phyloP scores from a whole-genome alignment of 2,797 vertebrate genomes.

The Catostomus latipinnis region DNA sequence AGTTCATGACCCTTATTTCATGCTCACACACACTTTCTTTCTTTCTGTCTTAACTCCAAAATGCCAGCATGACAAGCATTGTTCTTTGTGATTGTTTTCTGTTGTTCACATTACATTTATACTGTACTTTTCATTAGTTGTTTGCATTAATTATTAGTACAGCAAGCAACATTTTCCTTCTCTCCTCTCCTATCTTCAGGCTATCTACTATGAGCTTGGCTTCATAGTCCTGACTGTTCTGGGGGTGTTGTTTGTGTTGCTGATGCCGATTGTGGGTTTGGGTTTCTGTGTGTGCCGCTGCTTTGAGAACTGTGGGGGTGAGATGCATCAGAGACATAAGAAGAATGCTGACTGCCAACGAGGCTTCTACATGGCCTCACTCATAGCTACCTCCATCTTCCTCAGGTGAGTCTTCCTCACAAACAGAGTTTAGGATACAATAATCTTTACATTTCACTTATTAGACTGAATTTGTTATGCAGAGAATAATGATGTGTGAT shows the following conservation, averaged over 20 bases:
- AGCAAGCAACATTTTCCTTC: background rate
- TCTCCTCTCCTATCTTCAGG: constrained; percentile 70
- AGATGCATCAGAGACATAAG: constrained; percentile 97
- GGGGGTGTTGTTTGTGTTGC: constrained; percentile 84
- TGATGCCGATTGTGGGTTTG: constrained; percentile 86
- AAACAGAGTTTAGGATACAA: background rate
- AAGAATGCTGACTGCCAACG: constrained; percentile 87
- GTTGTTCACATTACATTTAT: background rate
- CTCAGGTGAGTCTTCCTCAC: constrained; percentile 83
- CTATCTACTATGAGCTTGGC: constrained; percentile 89
- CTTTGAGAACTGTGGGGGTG: constrained; percentile 95
- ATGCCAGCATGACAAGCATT: background rate
- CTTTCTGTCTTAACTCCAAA: background rate
- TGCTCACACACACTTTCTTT: background rate
- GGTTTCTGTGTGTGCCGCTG: constrained; percentile 94
- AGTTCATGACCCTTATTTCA: background rate
- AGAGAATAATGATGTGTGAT: too few relatives aligned
- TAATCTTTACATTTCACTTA: background rate
- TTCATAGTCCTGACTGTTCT: constrained; percentile 82
- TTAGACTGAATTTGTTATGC: background rate
- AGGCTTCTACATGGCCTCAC: constrained; percentile 83
- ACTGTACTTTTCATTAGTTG: background rate
- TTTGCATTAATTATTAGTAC: background rate
- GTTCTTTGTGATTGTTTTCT: background rate
- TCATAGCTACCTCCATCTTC: constrained; percentile 84